These are phyloP conservation scores for Sinotaia quadrata DNA, from an alignment of 2,888 invertebrate genomes.

Conservation along the genomic window DNA sequence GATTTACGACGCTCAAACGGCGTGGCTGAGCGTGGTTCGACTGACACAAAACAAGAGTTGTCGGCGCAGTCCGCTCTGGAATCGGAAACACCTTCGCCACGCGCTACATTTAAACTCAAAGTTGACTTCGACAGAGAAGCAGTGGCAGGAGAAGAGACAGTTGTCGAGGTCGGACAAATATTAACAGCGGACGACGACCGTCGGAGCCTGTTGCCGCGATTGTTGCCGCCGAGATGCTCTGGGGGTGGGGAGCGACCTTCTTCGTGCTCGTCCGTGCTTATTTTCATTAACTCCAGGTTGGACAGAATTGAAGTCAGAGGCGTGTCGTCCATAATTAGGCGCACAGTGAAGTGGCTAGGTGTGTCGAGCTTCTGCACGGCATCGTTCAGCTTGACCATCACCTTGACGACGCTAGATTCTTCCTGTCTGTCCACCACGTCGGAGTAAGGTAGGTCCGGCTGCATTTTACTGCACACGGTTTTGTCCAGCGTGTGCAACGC, in stretches of 20 bases:
- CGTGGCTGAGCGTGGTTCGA: too few species aligned
- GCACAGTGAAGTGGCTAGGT: slow-evolving; percentile 30
- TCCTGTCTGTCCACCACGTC: slow-evolving; percentile 17
- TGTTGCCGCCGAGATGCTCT: too few species aligned
- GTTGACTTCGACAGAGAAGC: too few species aligned
- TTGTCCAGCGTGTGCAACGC: slow-evolving; percentile 16
- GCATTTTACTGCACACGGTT: slow-evolving; percentile 6
- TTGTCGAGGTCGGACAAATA: too few species aligned
- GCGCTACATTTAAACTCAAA: too few species aligned
- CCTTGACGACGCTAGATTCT: slow-evolving; percentile 9
- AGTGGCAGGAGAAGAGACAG: too few species aligned
- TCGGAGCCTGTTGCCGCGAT: too few species aligned
- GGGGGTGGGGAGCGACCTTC: too few species aligned
- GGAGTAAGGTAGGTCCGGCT: slow-evolving; percentile 11
- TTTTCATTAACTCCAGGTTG: slow-evolving; percentile 25
- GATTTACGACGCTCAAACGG: too few species aligned
- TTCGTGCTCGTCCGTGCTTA: slow-evolving; percentile 8
- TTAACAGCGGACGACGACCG: too few species aligned
- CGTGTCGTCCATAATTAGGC: slow-evolving; percentile 30
- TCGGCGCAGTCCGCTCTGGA: not conserved
- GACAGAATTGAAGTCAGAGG: slow-evolving; percentile 23
- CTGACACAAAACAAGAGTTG: too few species aligned
- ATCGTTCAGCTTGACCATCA: slow-evolving; percentile 20
- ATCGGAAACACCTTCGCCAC: not conserved
- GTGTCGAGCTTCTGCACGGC: slow-evolving; percentile 28